Evolutionary conservation across 2,797 vertebrate genomes (phyloP), one percentile per base, ranked within the genome.

Genomic region (Acipenser transmontanus): DNA sequence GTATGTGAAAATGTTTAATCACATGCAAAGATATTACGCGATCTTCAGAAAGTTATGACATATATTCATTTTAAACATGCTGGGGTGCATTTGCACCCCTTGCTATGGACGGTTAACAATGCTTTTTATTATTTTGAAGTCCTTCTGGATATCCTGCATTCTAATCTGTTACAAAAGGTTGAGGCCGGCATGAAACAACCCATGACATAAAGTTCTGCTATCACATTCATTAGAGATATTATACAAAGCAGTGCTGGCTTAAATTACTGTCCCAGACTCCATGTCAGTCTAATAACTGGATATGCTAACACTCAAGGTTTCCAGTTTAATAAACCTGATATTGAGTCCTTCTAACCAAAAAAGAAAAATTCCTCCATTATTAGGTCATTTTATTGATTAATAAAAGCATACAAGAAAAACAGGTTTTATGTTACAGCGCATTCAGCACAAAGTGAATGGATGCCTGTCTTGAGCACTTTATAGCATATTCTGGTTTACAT

Each of bases 281-380:
- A 4, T 12, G 3, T 14, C 17, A 60, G 1, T 60, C 7, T 60
- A 2, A 60, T 60, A 20, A 60, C 7, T 60, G 59, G 59, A 60
- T 60, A 6, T 20, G 12, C 8, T 8, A n/a, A 60, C 12, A 13
- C 12, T 20, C 34, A 4, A 34, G 12, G 2, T 13, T 20, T 4
- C 17, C 59, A 13, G 13, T 60, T 7, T 12, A 9, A 60, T 20
- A 8, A 60, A 60, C 59, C 13, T 60, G 59, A 60, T 60, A 60
- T 20, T 14, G 59, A 14, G 34, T 34, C 59, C 13, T 60, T 9
- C 12, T 60, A n/a, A 14, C 11, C 4, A 60, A 13, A 3, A n/a
- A 60, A 12, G 17, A 9, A 60, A n/a, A 60, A 60, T 20, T 60
- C 59, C 59, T 34, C 59, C 59, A 60, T 60, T 60, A 14, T 60